These are phyloP conservation scores for Nestor notabilis DNA, from an alignment of 2,113 vertebrate genomes.

Conservation along the genomic window DNA sequence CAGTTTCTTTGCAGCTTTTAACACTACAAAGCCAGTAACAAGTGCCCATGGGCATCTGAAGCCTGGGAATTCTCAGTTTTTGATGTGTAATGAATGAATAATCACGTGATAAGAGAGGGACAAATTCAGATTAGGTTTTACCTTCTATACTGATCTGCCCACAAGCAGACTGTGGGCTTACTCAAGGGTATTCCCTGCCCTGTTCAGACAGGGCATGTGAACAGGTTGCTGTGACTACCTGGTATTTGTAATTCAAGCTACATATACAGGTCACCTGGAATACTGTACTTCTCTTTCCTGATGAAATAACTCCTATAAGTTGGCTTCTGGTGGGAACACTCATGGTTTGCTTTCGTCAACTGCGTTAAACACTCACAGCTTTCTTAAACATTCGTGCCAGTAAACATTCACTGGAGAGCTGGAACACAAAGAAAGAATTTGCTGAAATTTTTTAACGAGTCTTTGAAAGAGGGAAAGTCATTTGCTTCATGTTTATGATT, in stretches of 20 bases:
- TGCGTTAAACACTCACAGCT: background rate
- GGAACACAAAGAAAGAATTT: slow-evolving; percentile 56
- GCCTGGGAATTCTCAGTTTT: background rate
- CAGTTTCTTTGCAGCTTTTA: background rate
- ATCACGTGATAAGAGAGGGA: background rate
- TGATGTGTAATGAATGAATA: background rate
- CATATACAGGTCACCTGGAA: background rate
- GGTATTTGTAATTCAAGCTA: background rate
- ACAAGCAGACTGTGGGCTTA: background rate
- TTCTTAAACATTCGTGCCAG: slow-evolving; percentile 18
- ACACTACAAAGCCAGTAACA: background rate
- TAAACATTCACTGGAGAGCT: slow-evolving; percentile 47
- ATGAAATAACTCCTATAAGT: background rate
- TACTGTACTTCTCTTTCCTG: background rate
- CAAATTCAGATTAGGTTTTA: background rate
- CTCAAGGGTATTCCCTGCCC: background rate
- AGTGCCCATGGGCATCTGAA: background rate
- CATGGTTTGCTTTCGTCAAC: background rate
- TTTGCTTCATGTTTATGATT: slow-evolving; percentile 32
- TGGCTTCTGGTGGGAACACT: slow-evolving; percentile 19
- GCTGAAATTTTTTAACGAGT: slow-evolving; percentile 12
- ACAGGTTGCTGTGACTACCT: background rate
- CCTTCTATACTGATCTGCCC: background rate
- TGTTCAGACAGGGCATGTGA: background rate
- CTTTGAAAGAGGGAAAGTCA: slow-evolving; percentile 29